phyloP scores from a whole-genome alignment of 1,140 invertebrate genomes.

The Arctopsyche grandis region DNA sequence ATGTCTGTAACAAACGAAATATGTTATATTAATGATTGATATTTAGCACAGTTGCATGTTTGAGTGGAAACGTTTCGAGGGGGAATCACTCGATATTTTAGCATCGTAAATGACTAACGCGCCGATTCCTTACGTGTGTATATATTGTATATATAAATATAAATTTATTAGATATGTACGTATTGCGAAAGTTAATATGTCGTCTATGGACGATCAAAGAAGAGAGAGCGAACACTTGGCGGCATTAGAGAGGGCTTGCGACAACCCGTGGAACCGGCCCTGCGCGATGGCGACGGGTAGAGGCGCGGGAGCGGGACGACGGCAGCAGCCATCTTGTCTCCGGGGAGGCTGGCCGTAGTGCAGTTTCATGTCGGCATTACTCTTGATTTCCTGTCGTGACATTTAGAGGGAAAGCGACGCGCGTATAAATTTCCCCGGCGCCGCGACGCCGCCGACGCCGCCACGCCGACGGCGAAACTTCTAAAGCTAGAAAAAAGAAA shows the following conservation, averaged over 20 bases:
- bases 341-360: slow-evolving; percentile 58
- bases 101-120: too few relatives aligned
- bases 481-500: slow-evolving; percentile 41
- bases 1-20: too few relatives aligned
- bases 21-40: too few relatives aligned
- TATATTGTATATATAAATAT: too few relatives aligned
- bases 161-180: neutral
- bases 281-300: slow-evolving; percentile 4
- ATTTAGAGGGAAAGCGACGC: slow-evolving; percentile 48
- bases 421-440: slow-evolving; percentile 17
- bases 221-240: neutral
- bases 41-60: too few relatives aligned
- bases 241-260: neutral
- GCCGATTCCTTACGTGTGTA: too few relatives aligned
- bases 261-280: neutral
- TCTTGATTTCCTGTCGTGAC: slow-evolving; percentile 62
- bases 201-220: neutral
- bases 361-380: slow-evolving; percentile 64
- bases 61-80: too few relatives aligned
- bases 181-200: neutral
- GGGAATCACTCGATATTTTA: too few relatives aligned
- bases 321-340: slow-evolving; percentile 58
- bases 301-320: neutral
- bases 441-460: neutral
- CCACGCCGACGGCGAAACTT: slow-evolving; percentile 29